These are phyloP conservation scores for Metacarcinus magister DNA, from an alignment of 2,888 invertebrate genomes.

Conservation along the genomic window DNA sequence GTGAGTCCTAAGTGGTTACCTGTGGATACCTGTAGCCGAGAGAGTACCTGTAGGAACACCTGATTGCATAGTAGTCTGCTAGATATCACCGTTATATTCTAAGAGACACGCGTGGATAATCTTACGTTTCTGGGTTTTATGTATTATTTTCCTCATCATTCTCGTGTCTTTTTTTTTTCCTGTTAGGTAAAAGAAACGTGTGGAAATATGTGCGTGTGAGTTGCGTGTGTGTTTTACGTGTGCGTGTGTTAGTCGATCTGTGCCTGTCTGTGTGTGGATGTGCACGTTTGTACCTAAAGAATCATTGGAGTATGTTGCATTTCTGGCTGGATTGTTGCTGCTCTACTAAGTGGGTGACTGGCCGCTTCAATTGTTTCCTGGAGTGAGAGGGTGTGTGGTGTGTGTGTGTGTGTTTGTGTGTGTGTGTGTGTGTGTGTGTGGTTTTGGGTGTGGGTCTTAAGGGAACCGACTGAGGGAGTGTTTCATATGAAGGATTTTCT, in stretches of 20 bases:
- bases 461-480: not conserved
- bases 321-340: not conserved
- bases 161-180: not conserved
- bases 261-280: not conserved
- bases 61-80: not conserved
- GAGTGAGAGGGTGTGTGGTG: not conserved
- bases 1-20: constrained; percentile 55
- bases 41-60: not conserved
- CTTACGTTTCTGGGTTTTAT: not conserved
- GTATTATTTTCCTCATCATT: not conserved
- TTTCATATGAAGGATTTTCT: not conserved
- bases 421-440: no score
- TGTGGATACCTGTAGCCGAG: not conserved
- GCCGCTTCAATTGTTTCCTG: constrained; percentile 5
- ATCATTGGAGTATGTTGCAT: not conserved
- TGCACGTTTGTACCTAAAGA: not conserved
- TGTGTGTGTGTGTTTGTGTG: not conserved
- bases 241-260: not conserved
- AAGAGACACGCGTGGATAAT: not conserved
- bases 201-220: not conserved
- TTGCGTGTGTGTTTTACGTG: not conserved
- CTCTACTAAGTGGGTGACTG: not conserved
- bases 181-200: not conserved
- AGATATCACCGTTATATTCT: not conserved
- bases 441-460: not conserved